phyloP scores from a whole-genome alignment of 37 sponge, comb jelly and placozoan species.

The Theonella swinhoei region DNA sequence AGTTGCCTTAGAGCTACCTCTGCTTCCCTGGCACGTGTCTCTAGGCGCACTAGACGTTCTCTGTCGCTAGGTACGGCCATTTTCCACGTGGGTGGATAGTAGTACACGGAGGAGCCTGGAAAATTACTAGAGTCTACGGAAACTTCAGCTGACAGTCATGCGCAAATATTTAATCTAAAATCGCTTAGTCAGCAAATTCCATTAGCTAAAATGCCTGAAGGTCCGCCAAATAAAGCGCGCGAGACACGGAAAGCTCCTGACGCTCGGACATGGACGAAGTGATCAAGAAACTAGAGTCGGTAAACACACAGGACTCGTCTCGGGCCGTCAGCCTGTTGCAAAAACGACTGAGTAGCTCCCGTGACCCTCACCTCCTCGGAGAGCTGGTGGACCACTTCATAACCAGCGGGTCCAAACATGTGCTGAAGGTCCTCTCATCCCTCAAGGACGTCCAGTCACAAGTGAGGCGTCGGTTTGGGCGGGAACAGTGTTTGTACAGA shows the following conservation, averaged over 20 bases:
- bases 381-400: slow-evolving; percentile 77
- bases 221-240: background rate
- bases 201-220: background rate
- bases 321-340: background rate
- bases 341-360: background rate
- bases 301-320: slow-evolving; percentile 12
- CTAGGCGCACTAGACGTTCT: slow-evolving; percentile 52
- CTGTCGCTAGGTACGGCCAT: slow-evolving; percentile 43
- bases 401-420: slow-evolving; percentile 44
- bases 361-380: slow-evolving; percentile 54
- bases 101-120: background rate
- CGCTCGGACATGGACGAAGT: slow-evolving; percentile 33
- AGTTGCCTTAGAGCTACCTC: slow-evolving; percentile 66
- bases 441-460: slow-evolving; percentile 67
- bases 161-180: background rate
- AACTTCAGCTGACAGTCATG: background rate
- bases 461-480: slow-evolving; percentile 20
- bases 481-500: background rate
- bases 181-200: background rate
- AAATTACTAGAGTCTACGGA: background rate
- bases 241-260: background rate
- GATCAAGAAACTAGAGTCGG: slow-evolving; percentile 30
- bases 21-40: slow-evolving; percentile 67
- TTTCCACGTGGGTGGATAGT: slow-evolving; percentile 4
- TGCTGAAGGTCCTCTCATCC: slow-evolving; percentile 45